Evolutionary conservation across 2,113 vertebrate genomes (phyloP).

Genomic region (Malurus melanocephalus): DNA sequence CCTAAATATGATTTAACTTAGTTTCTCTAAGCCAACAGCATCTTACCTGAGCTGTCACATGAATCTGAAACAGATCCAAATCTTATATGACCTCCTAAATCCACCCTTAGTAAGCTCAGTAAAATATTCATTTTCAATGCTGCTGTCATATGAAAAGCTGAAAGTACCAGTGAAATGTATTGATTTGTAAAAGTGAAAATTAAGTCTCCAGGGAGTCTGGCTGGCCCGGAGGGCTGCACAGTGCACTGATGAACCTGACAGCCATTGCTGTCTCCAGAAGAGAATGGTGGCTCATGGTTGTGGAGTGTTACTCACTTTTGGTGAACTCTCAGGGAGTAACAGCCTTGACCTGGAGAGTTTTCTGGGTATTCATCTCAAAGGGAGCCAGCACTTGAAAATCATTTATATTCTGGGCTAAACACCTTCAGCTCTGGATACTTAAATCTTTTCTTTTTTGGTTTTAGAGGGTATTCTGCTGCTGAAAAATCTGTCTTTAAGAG

Average conservation of each 20-base stretch:
- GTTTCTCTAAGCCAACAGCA: background rate
- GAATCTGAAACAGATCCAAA: background rate
- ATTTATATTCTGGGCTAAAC: background rate
- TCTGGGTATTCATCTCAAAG: background rate
- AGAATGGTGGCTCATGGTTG: background rate
- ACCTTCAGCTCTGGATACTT: background rate
- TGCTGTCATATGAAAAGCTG: background rate
- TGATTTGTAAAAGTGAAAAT: background rate
- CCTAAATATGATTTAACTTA: background rate
- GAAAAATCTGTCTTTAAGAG: background rate
- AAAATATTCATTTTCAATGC: background rate
- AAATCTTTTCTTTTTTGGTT: background rate
- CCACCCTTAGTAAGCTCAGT: background rate
- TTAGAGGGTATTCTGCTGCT: background rate
- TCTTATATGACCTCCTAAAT: background rate
- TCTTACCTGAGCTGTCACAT: background rate
- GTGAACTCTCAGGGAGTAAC: background rate
- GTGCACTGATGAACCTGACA: background rate
- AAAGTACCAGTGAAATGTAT: background rate
- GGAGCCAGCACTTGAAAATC: background rate
- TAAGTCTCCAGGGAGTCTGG: background rate
- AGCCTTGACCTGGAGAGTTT: background rate
- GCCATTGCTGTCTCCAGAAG: background rate
- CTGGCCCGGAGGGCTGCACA: accelerated
- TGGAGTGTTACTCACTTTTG: background rate